Percentiles rank a stretch among this genome's conserved stretches.
Evolutionary conservation across 2,888 invertebrate genomes (phyloP).

Genomic region (Cephalotes varians): DNA sequence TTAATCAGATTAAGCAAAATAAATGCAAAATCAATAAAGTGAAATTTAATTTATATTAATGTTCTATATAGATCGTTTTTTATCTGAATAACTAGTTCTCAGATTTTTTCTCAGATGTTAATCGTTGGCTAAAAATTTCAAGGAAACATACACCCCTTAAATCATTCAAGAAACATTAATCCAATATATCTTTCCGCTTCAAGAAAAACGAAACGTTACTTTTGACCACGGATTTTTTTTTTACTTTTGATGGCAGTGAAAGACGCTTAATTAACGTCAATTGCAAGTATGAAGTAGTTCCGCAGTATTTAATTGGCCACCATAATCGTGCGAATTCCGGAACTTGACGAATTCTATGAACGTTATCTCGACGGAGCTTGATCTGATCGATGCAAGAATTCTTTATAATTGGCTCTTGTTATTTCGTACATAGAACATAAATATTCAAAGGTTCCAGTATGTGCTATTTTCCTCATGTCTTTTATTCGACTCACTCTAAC

Average conservation of each 20-base stretch:
- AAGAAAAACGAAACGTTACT: background rate
- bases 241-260: background rate
- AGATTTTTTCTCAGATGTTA: background rate
- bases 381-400: slow-evolving; percentile 11
- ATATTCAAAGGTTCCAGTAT: slow-evolving; percentile 8
- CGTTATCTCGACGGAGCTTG: background rate
- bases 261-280: slow-evolving; percentile 9
- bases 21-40: background rate
- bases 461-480: background rate
- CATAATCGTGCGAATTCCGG: slow-evolving; percentile 7
- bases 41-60: background rate
- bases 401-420: slow-evolving; percentile 23
- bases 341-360: slow-evolving; percentile 12
- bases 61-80: background rate
- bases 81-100: background rate
- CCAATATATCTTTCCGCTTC: background rate
- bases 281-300: background rate
- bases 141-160: background rate
- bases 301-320: slow-evolving; percentile 9
- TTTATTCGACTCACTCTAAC: background rate
- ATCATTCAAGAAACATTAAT: background rate
- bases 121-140: background rate
- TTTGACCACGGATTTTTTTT: background rate
- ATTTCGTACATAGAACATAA: slow-evolving; percentile 6
- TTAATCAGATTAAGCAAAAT: background rate